Evolutionary conservation across 2,113 vertebrate genomes (phyloP), one percentile per base, ranked within the genome.

Genomic region (Amazona vittata): DNA sequence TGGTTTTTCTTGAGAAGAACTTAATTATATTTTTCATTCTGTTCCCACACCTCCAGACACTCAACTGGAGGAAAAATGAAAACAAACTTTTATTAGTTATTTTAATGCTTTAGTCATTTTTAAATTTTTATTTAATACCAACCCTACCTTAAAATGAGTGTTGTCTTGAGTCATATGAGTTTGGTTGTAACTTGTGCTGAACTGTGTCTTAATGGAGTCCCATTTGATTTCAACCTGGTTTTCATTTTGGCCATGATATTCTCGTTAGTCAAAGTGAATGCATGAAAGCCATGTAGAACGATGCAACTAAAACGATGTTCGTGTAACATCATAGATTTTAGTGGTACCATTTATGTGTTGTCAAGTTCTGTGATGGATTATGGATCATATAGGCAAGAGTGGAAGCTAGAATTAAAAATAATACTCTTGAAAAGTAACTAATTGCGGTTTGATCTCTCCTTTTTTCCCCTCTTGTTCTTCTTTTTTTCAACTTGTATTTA

Each of bases 11-110:
- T 93, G 43, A 74, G 71, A 80, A 90, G 7, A 86, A 47, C 26
- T 46, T 93, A 83, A 95, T 94, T 90, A 37, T 31, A 16, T 81
- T 94, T 94, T 94, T 91, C 5, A 3, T 80, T 94, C 88, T 92
- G 35, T 94, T 85, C 88, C 31, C 83, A 96, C 94, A 86, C 90
- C 52, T 76, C 65, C 73, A 78, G 47, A 46, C 78, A 46, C 19
- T 78, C 82, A 78, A 74, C 16, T 62, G 29, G 10, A 67, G 39
- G 21, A 49, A 44, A 57, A 73, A 65, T 59, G 6, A 70, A 93
- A 84, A 65, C 43, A 82, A 91, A 47, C 19, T 62, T 88, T 37
- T 37, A 43, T 83, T 69, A 52, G 26, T 57, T 83, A 79, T 46
- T 90, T 81, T 87, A 78, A 78, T 89, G 65, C 65, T 79, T 86